A percentile compares a stretch with the other conserved stretches of the same genome.
These are phyloP conservation scores for Ancistrus triradiatus DNA, from an alignment of 2,113 vertebrate genomes.

Conservation along the genomic window DNA sequence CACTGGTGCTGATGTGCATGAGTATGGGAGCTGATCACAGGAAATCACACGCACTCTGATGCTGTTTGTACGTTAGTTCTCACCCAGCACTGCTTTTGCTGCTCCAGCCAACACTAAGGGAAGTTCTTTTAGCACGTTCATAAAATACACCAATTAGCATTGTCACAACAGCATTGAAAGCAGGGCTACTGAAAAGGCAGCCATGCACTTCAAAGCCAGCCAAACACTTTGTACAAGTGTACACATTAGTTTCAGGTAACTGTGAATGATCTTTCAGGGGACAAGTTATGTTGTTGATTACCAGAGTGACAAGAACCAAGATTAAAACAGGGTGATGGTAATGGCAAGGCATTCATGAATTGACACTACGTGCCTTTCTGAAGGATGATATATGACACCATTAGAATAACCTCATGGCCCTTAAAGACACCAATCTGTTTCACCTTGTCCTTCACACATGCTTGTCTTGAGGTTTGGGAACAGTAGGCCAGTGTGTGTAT, in stretches of 20 bases:
- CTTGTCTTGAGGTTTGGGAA: slow-evolving; percentile 51
- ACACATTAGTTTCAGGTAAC: slow-evolving; percentile 45
- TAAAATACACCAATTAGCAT: slow-evolving; percentile 70
- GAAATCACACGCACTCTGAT: slow-evolving; percentile 39
- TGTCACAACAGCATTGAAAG: slow-evolving; percentile 69
- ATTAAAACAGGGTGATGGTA: slow-evolving; percentile 74
- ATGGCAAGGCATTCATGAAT: slow-evolving; percentile 75
- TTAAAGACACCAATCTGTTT: slow-evolving; percentile 72
- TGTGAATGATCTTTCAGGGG: slow-evolving; percentile 53
- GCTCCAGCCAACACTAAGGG: slow-evolving; percentile 36
- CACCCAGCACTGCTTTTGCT: slow-evolving; percentile 27
- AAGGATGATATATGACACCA: slow-evolving; percentile 75
- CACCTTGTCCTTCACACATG: slow-evolving; percentile 72
- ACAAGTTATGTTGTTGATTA: slow-evolving; percentile 77
- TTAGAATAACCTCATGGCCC: slow-evolving; percentile 75
- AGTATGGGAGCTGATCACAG: slow-evolving; percentile 44
- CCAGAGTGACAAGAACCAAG: slow-evolving; percentile 70
- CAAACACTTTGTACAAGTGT: slow-evolving; percentile 32
- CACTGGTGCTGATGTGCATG: slow-evolving; percentile 18
- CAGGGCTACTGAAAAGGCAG: slow-evolving; percentile 61
- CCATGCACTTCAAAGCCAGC: slow-evolving; percentile 61
- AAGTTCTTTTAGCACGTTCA: slow-evolving; percentile 61
- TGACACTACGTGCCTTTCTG: slow-evolving; percentile 70
- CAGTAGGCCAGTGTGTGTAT: slow-evolving; percentile 27
- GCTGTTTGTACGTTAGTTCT: slow-evolving; percentile 47